A percentile compares a stretch with the other conserved stretches of the same genome.
Evolutionary conservation across 2,113 vertebrate genomes (phyloP).

Genomic region (Pontoporia blainvillei): DNA sequence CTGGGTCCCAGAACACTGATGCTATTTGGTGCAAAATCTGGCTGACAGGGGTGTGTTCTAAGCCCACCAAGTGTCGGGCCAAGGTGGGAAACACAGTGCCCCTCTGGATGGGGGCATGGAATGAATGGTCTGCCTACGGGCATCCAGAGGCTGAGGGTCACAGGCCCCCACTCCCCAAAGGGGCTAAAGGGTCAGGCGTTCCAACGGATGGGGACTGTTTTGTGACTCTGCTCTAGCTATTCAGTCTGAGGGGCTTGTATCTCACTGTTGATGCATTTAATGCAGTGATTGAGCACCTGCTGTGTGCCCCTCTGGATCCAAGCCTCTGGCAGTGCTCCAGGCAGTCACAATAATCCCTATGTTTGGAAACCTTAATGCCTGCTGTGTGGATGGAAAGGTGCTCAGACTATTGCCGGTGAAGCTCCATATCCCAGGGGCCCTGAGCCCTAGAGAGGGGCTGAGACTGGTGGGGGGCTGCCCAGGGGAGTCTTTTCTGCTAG

Average conservation of each 20-base stretch:
- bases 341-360: neutral
- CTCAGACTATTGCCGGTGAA: neutral
- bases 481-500: neutral
- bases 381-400: neutral
- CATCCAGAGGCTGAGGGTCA: neutral
- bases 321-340: neutral
- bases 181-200: neutral
- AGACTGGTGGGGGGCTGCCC: neutral
- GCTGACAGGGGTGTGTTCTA: neutral
- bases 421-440: neutral
- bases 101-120: neutral
- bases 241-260: neutral
- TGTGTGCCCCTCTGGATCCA: neutral
- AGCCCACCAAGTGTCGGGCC: neutral
- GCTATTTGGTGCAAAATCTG: neutral
- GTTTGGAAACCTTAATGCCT: slow-evolving; percentile 27
- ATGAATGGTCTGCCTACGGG: neutral
- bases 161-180: neutral
- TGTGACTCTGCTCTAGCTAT: neutral
- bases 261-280: neutral
- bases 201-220: neutral
- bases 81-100: neutral
- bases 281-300: slow-evolving; percentile 37
- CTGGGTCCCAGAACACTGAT: neutral
- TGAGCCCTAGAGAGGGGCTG: neutral